Evolutionary conservation across 2,113 vertebrate genomes (phyloP).

Genomic region (Montifringilla adamsi): DNA sequence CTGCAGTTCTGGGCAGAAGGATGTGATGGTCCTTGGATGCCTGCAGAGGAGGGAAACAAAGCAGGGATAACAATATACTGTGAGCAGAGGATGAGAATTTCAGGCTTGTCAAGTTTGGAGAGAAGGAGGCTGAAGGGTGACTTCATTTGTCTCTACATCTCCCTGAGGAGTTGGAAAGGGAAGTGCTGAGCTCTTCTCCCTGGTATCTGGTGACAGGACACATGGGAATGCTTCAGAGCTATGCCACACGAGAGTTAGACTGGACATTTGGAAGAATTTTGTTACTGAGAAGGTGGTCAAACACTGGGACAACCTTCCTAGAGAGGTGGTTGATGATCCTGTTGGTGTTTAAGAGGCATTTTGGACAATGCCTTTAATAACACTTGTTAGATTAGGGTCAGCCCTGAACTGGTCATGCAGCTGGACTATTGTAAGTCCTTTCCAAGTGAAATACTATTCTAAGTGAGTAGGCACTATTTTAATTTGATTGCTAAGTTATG

Average conservation of each 20-base stretch:
- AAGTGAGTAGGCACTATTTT: neutral
- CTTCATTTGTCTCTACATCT: neutral
- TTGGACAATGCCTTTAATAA: neutral
- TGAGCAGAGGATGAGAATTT: neutral
- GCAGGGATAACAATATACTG: no score
- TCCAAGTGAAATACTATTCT: neutral
- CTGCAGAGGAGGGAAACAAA: neutral
- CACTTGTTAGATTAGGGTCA: neutral
- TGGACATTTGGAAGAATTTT: neutral
- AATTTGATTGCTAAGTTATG: neutral
- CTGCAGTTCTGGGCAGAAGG: neutral
- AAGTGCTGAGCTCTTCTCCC: neutral
- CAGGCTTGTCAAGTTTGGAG: neutral
- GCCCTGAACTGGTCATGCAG: neutral
- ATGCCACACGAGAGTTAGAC: rapidly evolving
- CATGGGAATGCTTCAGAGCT: neutral
- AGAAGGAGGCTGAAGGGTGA: neutral
- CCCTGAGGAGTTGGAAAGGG: neutral
- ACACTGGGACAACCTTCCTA: neutral
- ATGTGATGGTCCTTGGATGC: neutral
- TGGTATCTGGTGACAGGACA: neutral
- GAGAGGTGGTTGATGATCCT: rapidly evolving
- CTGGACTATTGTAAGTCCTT: neutral
- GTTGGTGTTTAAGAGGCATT: neutral
- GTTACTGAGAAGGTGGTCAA: neutral